Evolutionary conservation across 2,888 invertebrate genomes (phyloP).

Genomic region (Linnaemya vulpina): DNA sequence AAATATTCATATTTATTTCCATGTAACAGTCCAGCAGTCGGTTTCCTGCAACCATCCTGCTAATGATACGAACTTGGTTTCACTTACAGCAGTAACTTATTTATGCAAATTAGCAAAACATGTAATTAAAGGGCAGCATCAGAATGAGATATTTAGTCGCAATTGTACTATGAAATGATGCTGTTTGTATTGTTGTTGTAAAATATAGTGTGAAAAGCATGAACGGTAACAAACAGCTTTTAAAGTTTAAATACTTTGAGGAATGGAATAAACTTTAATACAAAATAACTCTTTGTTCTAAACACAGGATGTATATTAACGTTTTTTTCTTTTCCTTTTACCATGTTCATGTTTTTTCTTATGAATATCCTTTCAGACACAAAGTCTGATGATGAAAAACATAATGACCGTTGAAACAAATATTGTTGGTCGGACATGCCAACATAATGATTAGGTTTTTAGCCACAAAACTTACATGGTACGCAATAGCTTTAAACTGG

Average conservation of each 20-base stretch:
- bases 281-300: no score
- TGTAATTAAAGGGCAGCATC: not conserved
- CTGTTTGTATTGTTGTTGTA: no score
- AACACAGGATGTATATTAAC: not conserved
- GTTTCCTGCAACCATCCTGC: not conserved
- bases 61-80: not conserved
- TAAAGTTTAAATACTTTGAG: not conserved
- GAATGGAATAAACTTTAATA: not conserved
- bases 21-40: not conserved
- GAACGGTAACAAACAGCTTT: not conserved
- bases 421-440: not conserved
- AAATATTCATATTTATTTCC: no score
- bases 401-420: no score
- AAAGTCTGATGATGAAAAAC: not conserved
- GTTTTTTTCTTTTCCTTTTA: not conserved
- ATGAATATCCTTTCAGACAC: not conserved
- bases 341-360: not conserved
- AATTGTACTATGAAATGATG: no score
- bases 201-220: not conserved
- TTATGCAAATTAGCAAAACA: not conserved
- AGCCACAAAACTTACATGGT: constrained; percentile 77
- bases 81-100: not conserved
- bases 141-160: not conserved
- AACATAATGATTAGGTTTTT: not conserved
- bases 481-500: constrained; percentile 77